Evolutionary conservation across 2,113 vertebrate species (phyloP).

Genomic region (Tichodroma muraria): DNA sequence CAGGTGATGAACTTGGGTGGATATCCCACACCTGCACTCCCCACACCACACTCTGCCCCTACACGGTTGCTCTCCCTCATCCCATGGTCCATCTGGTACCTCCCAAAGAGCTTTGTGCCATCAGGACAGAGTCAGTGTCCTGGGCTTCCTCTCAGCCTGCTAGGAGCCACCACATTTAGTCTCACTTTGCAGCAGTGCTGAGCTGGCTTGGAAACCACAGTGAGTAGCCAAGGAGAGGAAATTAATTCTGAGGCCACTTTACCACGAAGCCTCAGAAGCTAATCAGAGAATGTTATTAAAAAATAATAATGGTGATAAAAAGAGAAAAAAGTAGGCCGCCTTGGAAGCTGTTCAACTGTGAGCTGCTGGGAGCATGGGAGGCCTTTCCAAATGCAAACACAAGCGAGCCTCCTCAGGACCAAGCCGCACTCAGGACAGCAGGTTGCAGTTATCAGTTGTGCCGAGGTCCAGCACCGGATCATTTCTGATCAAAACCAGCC

Average conservation of each 20-base stretch:
- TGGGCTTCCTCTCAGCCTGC: not conserved
- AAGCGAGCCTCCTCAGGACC: not conserved
- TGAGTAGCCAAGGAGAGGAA: slow-evolving; percentile 24
- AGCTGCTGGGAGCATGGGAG: not conserved
- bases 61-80: accelerated
- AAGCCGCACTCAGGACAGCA: not conserved
- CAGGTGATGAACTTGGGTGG: not conserved
- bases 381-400: slow-evolving; percentile 33
- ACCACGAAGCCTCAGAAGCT: slow-evolving; percentile 8
- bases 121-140: not conserved
- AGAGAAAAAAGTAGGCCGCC: not conserved
- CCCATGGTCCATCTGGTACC: not conserved
- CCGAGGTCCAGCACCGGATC: not conserved
- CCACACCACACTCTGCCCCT: accelerated
- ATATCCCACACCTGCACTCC: not conserved
- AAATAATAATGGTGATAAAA: slow-evolving; percentile 33
- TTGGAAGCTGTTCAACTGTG: slow-evolving; percentile 15
- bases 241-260: slow-evolving; percentile 31
- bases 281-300: slow-evolving; percentile 54
- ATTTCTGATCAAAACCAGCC: slow-evolving; percentile 41
- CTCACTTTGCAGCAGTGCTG: not conserved
- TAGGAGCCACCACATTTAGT: not conserved
- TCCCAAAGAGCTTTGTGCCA: not conserved
- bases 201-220: not conserved
- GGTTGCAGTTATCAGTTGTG: not conserved